Evolutionary conservation across 2,797 vertebrate genomes (phyloP).

Genomic region (Apogon talboti): DNA sequence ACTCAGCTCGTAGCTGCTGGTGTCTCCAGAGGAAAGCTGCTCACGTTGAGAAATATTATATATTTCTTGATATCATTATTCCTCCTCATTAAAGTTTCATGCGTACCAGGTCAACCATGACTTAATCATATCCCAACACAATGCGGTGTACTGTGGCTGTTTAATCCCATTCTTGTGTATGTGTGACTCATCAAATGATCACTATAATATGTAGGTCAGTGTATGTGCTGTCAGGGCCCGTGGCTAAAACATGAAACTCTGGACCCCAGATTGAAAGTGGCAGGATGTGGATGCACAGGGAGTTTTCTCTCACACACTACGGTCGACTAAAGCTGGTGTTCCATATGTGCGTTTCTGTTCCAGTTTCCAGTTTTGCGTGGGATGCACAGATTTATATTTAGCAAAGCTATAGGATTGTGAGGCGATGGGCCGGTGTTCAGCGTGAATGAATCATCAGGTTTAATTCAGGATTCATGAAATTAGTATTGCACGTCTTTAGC

Average conservation of each 20-base stretch:
- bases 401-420: slow-evolving; percentile 4
- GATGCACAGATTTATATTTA: slow-evolving; percentile 52
- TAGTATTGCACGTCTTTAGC: background rate
- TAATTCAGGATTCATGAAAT: background rate
- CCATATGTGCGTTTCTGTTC: slow-evolving; percentile 32
- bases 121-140: slow-evolving; percentile 42
- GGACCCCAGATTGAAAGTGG: slow-evolving; percentile 36
- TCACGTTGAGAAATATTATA: slow-evolving; percentile 8
- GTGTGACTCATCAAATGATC: slow-evolving; percentile 46
- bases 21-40: slow-evolving; percentile 7
- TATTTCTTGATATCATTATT: slow-evolving; percentile 18
- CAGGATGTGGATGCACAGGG: slow-evolving; percentile 15
- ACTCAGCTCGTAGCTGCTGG: background rate
- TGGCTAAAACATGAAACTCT: slow-evolving; percentile 34
- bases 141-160: slow-evolving; percentile 7
- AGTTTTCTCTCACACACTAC: slow-evolving; percentile 11
- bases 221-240: slow-evolving; percentile 16
- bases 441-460: slow-evolving; percentile 31
- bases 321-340: slow-evolving; percentile 34
- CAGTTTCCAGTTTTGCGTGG: slow-evolving; percentile 36
- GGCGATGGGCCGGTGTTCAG: slow-evolving; percentile 1
- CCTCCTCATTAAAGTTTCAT: slow-evolving; percentile 39
- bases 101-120: slow-evolving; percentile 38
- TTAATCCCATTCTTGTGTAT: slow-evolving; percentile 33
- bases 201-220: slow-evolving; percentile 65